Evolutionary conservation across 1,140 invertebrate genomes (phyloP).

Genomic region (Rhyzopertha dominica): DNA sequence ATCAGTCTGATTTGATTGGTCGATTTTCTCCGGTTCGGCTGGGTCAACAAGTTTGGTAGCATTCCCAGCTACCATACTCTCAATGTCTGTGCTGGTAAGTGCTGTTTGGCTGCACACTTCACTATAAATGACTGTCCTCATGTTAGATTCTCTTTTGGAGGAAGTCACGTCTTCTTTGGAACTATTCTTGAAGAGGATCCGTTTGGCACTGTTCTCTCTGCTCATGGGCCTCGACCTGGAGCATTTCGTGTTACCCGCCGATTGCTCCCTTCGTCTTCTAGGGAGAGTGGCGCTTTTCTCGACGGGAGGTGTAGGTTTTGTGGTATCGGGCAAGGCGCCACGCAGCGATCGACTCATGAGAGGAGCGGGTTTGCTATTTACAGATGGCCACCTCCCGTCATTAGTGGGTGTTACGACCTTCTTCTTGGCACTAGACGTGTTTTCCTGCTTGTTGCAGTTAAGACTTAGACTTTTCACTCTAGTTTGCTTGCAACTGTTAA

Average conservation of each 20-base stretch:
- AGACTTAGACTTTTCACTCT: slow-evolving; percentile 25
- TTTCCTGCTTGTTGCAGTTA: slow-evolving; percentile 14
- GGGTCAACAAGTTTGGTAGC: too few species aligned
- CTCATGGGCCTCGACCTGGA: too few species aligned
- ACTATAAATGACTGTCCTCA: too few species aligned
- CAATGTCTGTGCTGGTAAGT: slow-evolving; percentile 63
- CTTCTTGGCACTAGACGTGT: slow-evolving; percentile 17
- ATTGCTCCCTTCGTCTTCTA: slow-evolving; percentile 56
- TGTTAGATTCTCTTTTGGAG: too few species aligned
- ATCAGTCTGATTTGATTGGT: too few species aligned
- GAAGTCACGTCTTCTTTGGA: too few species aligned
- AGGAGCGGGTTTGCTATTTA: slow-evolving; percentile 37
- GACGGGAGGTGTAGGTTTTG: slow-evolving; percentile 48
- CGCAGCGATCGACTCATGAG: slow-evolving; percentile 37
- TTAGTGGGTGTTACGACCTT: slow-evolving; percentile 57
- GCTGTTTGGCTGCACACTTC: slow-evolving; percentile 71
- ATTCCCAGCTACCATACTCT: slow-evolving; percentile 61
- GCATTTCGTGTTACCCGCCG: slow-evolving; percentile 44
- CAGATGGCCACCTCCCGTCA: slow-evolving; percentile 61
- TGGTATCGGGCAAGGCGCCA: slow-evolving; percentile 21
- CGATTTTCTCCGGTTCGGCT: too few species aligned
- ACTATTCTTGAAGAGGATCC: slow-evolving; percentile 13
- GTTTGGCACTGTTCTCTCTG: slow-evolving; percentile 44
- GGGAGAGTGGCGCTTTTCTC: slow-evolving; percentile 73
- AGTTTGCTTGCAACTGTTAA: slow-evolving; percentile 20